These are phyloP conservation scores for Hydrochoerus hydrochaeris DNA, from an alignment of 2,113 vertebrate species.

Conservation along the genomic window DNA sequence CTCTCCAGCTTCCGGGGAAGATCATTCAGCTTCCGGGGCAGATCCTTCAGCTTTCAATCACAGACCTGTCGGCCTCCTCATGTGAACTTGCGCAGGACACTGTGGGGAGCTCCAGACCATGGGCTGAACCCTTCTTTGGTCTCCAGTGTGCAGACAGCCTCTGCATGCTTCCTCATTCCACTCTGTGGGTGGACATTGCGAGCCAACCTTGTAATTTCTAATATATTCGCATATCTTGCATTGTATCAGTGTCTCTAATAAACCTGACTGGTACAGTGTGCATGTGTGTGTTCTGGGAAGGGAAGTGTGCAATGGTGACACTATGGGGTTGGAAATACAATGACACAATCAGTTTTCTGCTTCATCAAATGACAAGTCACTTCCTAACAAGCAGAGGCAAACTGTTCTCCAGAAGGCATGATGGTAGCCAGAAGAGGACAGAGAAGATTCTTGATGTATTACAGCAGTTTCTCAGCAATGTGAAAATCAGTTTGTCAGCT, in stretches of 20 bases:
- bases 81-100: neutral
- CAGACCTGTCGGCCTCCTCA: neutral
- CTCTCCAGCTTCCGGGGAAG: neutral
- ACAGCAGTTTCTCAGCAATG: neutral
- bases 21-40: neutral
- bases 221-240: neutral
- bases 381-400: neutral
- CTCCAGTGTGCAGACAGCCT: neutral
- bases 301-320: too few species aligned
- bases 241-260: neutral
- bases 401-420: neutral
- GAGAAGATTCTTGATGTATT: neutral
- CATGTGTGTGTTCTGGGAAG: fast-evolving
- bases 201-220: neutral
- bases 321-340: neutral
- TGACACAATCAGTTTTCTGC: neutral
- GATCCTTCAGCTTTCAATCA: neutral
- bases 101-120: neutral
- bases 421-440: neutral
- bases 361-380: neutral
- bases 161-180: neutral
- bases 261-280: neutral
- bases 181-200: neutral
- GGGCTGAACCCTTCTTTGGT: neutral
- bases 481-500: neutral